Evolutionary conservation across 2,888 invertebrate genomes (phyloP), one percentile per base, ranked within the genome.

Genomic region (Megaustenia siamemsis): DNA sequence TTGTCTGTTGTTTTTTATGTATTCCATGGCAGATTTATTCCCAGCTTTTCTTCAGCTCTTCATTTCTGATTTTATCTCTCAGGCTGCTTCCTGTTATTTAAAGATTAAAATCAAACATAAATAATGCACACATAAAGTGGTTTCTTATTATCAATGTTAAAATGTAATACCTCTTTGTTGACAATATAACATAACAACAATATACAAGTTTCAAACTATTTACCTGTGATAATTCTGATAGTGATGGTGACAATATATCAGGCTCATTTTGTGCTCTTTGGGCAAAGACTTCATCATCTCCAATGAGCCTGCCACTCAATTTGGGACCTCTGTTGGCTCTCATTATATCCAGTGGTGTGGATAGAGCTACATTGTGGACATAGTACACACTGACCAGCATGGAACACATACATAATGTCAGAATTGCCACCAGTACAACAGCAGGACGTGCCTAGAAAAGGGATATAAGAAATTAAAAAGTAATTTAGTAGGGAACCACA

Each of bases 311-410:
- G 66, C 76, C 75, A 63, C n/a, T n/a, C 49, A 76, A 56, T 6
- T 28, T 40, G 45, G 66, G 21, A 24, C 15, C 66, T 32, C 82
- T 76, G 76, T 82, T 82, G 56, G 75, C 82, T 38, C 60, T 75
- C 78, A 83, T 83, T 15, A 83, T 60, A 15, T 83, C 83, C 21
- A 83, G 49, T 1, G 77, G 78, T 32, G 83, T 35, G 45, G 69
- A 45, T 71, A 78, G 28, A 18, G 69, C 66, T 28, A 78, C 76
- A 56, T 53, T 78, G 83, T 83, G 83, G 56, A 83, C 49, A 56
- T 83, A 83, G 60, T 78, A 83, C 38, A 83, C 63, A 28, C 78
- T 83, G n/a, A 83, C 69, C 40, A 77, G 69, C 56, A 83, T 38
- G 21, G 83, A 83, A 32, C 83, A 78, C 77, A 83, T 77, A 69